Percentiles rank a stretch among this genome's conserved stretches.
Conservation (phyloP, 1,140 invertebrate species). For the Ditylenchus dipsaci region DNA sequence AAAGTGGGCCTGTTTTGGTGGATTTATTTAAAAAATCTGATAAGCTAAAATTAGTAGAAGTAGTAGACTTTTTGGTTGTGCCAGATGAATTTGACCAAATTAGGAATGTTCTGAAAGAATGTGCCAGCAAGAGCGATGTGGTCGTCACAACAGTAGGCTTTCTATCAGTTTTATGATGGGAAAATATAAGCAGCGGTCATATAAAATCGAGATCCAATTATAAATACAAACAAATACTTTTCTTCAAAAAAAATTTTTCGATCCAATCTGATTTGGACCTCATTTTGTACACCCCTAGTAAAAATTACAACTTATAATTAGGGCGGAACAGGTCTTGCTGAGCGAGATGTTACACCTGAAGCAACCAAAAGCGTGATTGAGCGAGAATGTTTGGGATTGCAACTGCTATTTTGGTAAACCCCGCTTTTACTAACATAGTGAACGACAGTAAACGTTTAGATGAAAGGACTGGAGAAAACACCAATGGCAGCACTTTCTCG, state of each 20-base stretch:
- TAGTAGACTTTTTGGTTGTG: constrained; percentile 7
- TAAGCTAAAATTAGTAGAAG: background rate
- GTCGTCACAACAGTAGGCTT: background rate
- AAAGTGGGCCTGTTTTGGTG: constrained; percentile 6
- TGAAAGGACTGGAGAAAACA: constrained; percentile 10
- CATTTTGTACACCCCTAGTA: too few relatives aligned
- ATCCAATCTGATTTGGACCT: too few relatives aligned
- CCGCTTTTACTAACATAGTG: too few relatives aligned
- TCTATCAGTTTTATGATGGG: too few relatives aligned
- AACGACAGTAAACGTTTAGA: background rate
- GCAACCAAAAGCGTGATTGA: constrained; percentile 33
- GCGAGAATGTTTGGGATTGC: constrained; percentile 31
- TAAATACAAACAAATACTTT: too few relatives aligned
- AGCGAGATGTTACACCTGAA: constrained; percentile 33
- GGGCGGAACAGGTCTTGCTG: constrained; percentile 9
- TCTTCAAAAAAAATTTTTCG: too few relatives aligned
- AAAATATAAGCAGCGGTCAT: too few relatives aligned
- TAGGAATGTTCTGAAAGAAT: constrained; percentile 1
- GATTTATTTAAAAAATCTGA: constrained; percentile 8
- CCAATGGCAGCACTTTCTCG: constrained; percentile 20
- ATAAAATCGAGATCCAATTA: too few relatives aligned
- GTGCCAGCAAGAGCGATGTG: background rate
- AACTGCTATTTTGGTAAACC: constrained; percentile 1
- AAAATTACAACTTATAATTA: too few relatives aligned
- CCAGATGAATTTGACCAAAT: constrained; percentile 12